Evolutionary conservation across 2,888 invertebrate species (phyloP).

Genomic region (Muschampia plurimacula): DNA sequence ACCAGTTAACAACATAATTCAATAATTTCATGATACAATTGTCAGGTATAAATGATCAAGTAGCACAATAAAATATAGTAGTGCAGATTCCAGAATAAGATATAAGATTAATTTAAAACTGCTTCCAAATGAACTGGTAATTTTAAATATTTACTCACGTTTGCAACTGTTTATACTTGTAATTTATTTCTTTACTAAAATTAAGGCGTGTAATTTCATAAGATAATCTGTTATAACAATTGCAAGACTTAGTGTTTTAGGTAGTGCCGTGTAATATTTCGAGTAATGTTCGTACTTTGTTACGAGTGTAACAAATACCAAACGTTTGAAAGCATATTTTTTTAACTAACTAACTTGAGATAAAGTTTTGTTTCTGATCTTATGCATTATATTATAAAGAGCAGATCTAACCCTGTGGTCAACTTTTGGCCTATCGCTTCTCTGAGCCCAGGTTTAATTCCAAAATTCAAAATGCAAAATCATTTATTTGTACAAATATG

Average conservation of each 20-base stretch:
- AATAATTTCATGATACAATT: background rate
- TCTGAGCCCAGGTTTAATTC: no score
- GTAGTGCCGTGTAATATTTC: background rate
- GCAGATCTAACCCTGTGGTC: no score
- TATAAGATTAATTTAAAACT: background rate
- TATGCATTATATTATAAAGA: no score
- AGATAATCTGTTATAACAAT: background rate
- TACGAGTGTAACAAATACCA: background rate
- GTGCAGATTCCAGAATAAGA: background rate
- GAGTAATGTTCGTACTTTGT: background rate
- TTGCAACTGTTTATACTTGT: background rate
- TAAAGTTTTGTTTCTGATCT: no score
- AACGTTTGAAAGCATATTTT: background rate
- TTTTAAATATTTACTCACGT: background rate
- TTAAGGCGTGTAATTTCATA: constrained; percentile 4
- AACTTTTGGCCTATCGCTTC: no score
- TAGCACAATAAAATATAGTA: background rate
- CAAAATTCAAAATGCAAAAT: no score
- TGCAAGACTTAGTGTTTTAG: background rate
- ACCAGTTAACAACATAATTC: no score
- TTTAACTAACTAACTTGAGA: no score
- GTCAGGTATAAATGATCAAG: background rate
- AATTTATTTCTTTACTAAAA: background rate
- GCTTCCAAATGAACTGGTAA: background rate
- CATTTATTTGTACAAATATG: no score